Base-by-base conservation (phyloP, 2,113 vertebrate species). In the Cinclus mexicanus region DNA sequence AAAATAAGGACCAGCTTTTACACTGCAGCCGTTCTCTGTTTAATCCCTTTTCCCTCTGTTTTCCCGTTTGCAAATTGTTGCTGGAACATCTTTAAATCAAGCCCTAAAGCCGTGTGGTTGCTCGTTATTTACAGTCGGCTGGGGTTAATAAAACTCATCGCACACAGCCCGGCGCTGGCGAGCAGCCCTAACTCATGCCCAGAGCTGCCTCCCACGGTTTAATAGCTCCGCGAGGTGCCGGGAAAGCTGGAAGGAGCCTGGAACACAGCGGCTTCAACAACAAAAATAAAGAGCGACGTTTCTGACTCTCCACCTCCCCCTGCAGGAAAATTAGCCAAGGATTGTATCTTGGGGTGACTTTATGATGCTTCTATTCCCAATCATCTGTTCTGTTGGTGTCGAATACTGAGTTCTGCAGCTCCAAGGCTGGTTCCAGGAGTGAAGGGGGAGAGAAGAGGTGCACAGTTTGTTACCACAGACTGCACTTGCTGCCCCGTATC, bases 121-220 rank as follows among this genome's bases (percentile, higher is more conserved):
- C 87, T 75, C 7, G 11, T 90, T 93, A 90, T 93, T 97, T 91
- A 94, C 92, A 87, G 89, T 55, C 90, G 88, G 87, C 87, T 74
- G 95, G 94, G 95, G 91, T 95, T 94, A 94, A 95, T 95, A 87
- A 97, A 97, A 83, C 81, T 78, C 90, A 70, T 94, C 95, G 57
- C 56, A 84, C 10, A 44, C 55, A 77, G 69, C 28, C 53, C 12
- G 7, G 76, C 4, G 75, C 88, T 64, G 53, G 61, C 33, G n/a
- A 75, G 85, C 64, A 88, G 82, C 89, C 26, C 9, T 94, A 79
- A 96, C 79, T 97, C 95, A 87, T 21, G 14, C 87, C 69, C 71
- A 3, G 64, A 75, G 91, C 90, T 59, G 69, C 55, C 83, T 55
- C 39, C 24, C 20, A 1, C 12, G 23, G 23, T 50, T 75, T 87